Conservation (phyloP, 2,888 invertebrate species). For the Cylloceria caligata region DNA sequence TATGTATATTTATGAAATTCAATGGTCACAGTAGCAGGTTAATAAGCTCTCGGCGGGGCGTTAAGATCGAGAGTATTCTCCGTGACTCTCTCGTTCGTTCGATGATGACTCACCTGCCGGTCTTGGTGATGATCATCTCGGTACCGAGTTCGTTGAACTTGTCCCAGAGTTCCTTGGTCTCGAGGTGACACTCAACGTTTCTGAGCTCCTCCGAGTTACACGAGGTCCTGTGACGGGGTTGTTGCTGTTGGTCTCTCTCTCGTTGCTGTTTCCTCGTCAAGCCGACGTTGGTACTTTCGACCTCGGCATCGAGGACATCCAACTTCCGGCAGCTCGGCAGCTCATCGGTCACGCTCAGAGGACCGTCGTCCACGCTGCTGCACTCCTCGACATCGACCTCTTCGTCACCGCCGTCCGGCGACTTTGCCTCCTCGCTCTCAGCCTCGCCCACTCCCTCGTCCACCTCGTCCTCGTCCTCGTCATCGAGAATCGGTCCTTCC, state of each 20-base stretch:
- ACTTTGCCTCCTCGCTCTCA: conserved; percentile 78
- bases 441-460: conserved; percentile 87
- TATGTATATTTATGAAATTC: conserved; percentile 46
- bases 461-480: conserved; percentile 86
- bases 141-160: conserved; percentile 92
- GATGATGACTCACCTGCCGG: conserved; percentile 88
- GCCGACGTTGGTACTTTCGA: conserved; percentile 83
- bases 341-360: conserved; percentile 77
- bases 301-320: conserved; percentile 53
- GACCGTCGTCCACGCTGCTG: conserved; percentile 86
- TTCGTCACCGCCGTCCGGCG: conserved; percentile 83
- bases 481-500: conserved; percentile 84
- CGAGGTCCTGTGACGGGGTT: conserved; percentile 81
- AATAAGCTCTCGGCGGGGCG: conserved; percentile 45
- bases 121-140: conserved; percentile 95
- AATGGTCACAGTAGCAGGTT: conserved; percentile 56
- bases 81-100: conserved; percentile 24
- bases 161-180: conserved; percentile 93
- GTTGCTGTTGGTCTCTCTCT: conserved; percentile 75
- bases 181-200: conserved; percentile 90
- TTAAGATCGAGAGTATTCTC: neutral
- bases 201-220: conserved; percentile 89
- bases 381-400: conserved; percentile 88
- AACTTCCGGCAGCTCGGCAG: conserved; percentile 48
- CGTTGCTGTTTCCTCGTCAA: conserved; percentile 61